Percentiles rank a stretch among this genome's conserved stretches.
Evolutionary conservation across 2,888 invertebrate species (phyloP).

Genomic region (Ypsolopha sequella): DNA sequence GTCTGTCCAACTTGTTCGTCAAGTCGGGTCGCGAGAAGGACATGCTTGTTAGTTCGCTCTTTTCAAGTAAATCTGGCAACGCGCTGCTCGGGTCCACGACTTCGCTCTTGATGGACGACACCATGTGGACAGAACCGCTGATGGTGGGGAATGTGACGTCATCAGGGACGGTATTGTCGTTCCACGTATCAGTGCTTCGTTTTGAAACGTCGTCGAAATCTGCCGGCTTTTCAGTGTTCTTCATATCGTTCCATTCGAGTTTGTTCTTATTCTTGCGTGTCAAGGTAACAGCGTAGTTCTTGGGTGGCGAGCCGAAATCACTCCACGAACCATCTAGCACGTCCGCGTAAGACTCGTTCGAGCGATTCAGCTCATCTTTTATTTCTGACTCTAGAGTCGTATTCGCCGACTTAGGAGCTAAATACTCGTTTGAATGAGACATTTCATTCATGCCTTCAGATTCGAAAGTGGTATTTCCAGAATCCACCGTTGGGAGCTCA

Average conservation of each 20-base stretch:
- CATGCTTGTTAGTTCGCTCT: slow-evolving; percentile 31
- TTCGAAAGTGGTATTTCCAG: slow-evolving; percentile 23
- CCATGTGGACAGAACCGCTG: slow-evolving; percentile 80
- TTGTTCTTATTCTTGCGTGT: slow-evolving; percentile 25
- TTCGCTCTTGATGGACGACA: slow-evolving; percentile 77
- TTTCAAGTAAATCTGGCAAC: slow-evolving; percentile 55
- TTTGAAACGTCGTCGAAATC: slow-evolving; percentile 24
- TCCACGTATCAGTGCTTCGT: slow-evolving; percentile 78
- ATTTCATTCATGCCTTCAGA: slow-evolving; percentile 15
- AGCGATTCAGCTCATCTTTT: slow-evolving; percentile 48
- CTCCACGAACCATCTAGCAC: slow-evolving; percentile 53
- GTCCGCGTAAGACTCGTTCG: slow-evolving; percentile 62
- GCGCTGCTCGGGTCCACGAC: slow-evolving; percentile 38
- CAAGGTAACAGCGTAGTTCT: slow-evolving; percentile 18
- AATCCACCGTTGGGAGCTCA: slow-evolving; percentile 22
- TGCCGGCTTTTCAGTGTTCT: slow-evolving; percentile 17
- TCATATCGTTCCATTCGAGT: slow-evolving; percentile 45
- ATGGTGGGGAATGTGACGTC: slow-evolving; percentile 86
- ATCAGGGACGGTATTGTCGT: slow-evolving; percentile 83
- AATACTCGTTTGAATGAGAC: slow-evolving; percentile 53
- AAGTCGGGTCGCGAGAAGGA: slow-evolving; percentile 45
- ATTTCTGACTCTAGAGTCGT: slow-evolving; percentile 45
- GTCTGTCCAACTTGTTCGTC: slow-evolving; percentile 37
- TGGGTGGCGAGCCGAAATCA: slow-evolving; percentile 18
- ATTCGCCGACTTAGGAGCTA: slow-evolving; percentile 42